Base-by-base conservation (phyloP, 2,797 vertebrate species). In the Margarornis squamiger region DNA sequence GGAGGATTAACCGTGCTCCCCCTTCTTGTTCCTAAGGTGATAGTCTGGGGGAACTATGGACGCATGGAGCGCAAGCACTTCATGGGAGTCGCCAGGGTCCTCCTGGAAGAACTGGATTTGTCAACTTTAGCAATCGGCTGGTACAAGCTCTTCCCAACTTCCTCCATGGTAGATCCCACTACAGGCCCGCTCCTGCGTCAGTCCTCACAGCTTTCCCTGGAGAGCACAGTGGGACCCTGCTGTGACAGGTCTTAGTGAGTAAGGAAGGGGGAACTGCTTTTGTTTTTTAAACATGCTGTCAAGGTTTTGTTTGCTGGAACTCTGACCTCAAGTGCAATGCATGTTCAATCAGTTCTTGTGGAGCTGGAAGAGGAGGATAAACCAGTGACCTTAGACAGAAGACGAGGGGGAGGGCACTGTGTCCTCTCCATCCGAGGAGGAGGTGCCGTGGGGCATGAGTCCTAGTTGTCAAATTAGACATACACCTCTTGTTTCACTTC, bases 121-220 rank as follows among this genome's bases (percentile, higher is more conserved):
- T 99, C 98, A 89, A 98, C 98, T 81, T 98, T 99, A 97, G 99
- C 99, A 32, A 99, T 99, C 57, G 99, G 99, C 96, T 99, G 99
- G 99, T 99, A 99, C 98, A 99, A 99, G 99, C 98, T 99, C 88
- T 99, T 99, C 97, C 99, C 99, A 71, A 99, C 99, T 93, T 99
- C 99, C 93, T 99, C 99, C 6, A 99, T 99, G 99, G 99, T 99
- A 92, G 99, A 99, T 97, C 99, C 99, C 27, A 98, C 98, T 5
- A 98, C 99, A 84, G 98, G 99, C 46, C 99, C 99, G 0, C 98
- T 99, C 85, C 99, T 99, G 81, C 99, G 99, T 70, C 99, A 99
- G 97, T 99, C 99, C n/a, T 99, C 99, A 29, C 99, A 99, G 97
- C 98, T 99, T 98, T 99, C 99, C 77, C 98, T 99, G 95, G 99